These are phyloP conservation scores for Hippopotamus amphibius DNA, from an alignment of 2,113 vertebrate genomes.

Conservation along the genomic window DNA sequence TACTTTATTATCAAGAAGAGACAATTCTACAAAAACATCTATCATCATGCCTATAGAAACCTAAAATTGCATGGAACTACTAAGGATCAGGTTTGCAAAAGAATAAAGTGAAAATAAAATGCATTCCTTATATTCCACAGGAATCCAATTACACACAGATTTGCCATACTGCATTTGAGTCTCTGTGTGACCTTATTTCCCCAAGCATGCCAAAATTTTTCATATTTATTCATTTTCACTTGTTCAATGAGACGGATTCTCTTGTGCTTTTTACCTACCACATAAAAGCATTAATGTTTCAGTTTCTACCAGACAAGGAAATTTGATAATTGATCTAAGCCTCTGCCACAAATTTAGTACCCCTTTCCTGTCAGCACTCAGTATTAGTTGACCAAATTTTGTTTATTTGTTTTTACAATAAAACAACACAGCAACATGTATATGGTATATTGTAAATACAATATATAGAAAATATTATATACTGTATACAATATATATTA, in stretches of 20 bases:
- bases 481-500: background rate
- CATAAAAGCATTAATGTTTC: background rate
- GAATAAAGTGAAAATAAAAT: background rate
- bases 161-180: background rate
- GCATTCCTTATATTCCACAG: background rate
- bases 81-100: background rate
- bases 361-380: background rate
- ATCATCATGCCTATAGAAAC: background rate
- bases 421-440: background rate
- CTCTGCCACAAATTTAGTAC: background rate
- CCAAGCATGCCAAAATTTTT: background rate
- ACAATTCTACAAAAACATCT: background rate
- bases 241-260: background rate
- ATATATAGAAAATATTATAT: background rate
- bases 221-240: background rate
- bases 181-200: background rate
- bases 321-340: background rate
- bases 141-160: background rate
- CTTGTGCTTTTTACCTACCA: background rate
- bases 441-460: background rate
- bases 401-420: background rate
- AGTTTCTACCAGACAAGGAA: background rate
- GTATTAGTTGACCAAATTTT: background rate
- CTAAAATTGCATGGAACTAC: background rate
- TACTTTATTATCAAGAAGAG: background rate